Evolutionary conservation across 2,797 vertebrate genomes (phyloP).

Genomic region (Chiloscyllium punctatum): DNA sequence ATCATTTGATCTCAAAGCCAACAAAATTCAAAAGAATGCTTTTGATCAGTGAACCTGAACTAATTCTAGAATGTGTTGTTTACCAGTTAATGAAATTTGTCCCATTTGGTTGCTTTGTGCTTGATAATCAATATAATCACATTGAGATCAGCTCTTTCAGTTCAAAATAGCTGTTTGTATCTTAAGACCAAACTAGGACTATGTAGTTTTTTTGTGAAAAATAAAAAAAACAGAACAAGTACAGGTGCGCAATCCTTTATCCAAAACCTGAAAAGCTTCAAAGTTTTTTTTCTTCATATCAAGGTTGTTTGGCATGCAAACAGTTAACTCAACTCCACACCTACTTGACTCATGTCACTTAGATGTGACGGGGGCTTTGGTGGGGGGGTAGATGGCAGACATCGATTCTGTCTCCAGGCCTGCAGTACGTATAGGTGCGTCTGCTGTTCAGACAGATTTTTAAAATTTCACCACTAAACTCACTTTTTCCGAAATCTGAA

Average conservation of each 20-base stretch:
- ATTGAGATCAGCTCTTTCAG: neutral
- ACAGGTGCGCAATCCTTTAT: neutral
- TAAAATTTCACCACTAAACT: too few species aligned
- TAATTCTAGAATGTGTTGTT: constrained; percentile 11
- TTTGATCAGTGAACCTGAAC: constrained; percentile 1
- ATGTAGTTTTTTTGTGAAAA: neutral
- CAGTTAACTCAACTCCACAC: too few species aligned
- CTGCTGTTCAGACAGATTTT: too few species aligned
- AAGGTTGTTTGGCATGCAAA: too few species aligned
- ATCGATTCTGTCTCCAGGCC: too few species aligned
- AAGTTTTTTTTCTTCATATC: too few species aligned
- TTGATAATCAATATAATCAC: neutral
- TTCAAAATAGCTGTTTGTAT: neutral
- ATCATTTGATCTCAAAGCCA: neutral
- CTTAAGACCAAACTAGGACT: neutral
- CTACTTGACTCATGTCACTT: too few species aligned
- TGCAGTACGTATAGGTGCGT: too few species aligned
- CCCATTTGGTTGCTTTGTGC: neutral
- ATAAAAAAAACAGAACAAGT: neutral
- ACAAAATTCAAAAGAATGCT: neutral
- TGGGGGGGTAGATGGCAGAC: too few species aligned
- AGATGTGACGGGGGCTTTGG: too few species aligned
- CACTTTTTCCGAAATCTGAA: too few species aligned
- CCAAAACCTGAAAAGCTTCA: too few species aligned
- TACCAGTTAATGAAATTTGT: neutral